These are phyloP conservation scores for Chalcosyrphus nemorum DNA, from an alignment of 2,888 invertebrate genomes.

Conservation along the genomic window DNA sequence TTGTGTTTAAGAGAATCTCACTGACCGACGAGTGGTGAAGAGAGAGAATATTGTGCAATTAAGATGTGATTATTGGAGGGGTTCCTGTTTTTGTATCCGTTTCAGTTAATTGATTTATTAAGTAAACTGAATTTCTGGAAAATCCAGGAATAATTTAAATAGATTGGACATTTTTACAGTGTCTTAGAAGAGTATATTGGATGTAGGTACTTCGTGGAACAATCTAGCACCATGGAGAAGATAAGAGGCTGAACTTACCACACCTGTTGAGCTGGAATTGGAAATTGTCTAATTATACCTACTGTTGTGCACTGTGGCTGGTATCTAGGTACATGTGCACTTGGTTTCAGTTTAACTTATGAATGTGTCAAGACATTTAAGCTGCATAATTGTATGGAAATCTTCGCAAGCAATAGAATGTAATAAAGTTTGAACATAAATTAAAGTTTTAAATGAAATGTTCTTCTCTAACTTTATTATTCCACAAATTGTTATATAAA, in stretches of 20 bases:
- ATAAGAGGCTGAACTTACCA: slow-evolving; percentile 22
- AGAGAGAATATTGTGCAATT: neutral
- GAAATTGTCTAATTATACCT: neutral
- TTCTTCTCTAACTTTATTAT: no score
- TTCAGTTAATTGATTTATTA: slow-evolving; percentile 21
- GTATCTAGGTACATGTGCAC: neutral
- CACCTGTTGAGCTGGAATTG: slow-evolving; percentile 49
- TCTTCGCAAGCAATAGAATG: no score
- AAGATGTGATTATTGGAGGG: slow-evolving; percentile 2
- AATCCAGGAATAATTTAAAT: no score
- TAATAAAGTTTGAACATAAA: no score
- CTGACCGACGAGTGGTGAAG: neutral
- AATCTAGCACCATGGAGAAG: neutral
- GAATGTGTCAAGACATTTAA: no score
- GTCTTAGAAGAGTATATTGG: no score
- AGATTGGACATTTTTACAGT: no score
- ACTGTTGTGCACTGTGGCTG: no score
- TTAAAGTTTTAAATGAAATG: no score
- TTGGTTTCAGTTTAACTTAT: no score
- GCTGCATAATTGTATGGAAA: no score
- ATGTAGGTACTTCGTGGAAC: neutral
- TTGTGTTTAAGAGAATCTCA: slow-evolving; percentile 30
- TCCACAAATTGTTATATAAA: no score
- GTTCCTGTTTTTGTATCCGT: slow-evolving; percentile 15
- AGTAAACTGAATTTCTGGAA: neutral